Percentiles rank a stretch among this genome's conserved stretches.
phyloP scores from a whole-genome alignment of 2,888 invertebrate genomes.

The Lithophane socia region DNA sequence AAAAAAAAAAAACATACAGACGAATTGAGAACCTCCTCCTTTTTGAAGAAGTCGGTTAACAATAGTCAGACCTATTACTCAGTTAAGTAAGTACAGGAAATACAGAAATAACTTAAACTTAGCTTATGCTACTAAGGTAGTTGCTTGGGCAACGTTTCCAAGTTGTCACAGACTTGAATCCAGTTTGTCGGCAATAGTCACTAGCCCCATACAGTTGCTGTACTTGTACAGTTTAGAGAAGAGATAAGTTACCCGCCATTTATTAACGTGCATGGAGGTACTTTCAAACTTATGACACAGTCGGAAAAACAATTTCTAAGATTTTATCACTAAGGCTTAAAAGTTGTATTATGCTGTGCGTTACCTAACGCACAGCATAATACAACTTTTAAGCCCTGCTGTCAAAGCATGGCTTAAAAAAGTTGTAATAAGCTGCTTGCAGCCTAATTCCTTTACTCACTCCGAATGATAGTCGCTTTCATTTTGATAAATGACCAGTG shows the following conservation, averaged over 20 bases:
- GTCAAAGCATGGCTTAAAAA: no score
- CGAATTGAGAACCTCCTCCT: no score
- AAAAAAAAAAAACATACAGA: no score
- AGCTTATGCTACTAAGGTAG: neutral
- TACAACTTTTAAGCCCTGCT: no score
- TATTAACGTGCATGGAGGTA: no score
- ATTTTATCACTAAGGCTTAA: no score
- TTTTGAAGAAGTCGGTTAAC: no score
- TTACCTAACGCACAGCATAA: neutral
- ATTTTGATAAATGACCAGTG: neutral
- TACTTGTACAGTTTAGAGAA: neutral
- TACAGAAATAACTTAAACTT: constrained; percentile 15
- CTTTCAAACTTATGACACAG: no score
- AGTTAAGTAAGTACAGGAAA: neutral
- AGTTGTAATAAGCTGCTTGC: neutral
- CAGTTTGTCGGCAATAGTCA: constrained; percentile 9
- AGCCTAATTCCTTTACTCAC: neutral
- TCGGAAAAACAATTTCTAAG: no score
- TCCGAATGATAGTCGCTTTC: neutral
- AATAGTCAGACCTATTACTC: neutral
- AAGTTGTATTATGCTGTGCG: no score
- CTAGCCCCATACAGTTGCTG: constrained; percentile 2
- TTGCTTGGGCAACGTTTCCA: constrained; percentile 18
- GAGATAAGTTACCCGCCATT: neutral
- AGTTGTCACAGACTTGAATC: constrained; percentile 17